Conservation (phyloP, 2,113 vertebrate genomes). For the Phocoena phocoena region DNA sequence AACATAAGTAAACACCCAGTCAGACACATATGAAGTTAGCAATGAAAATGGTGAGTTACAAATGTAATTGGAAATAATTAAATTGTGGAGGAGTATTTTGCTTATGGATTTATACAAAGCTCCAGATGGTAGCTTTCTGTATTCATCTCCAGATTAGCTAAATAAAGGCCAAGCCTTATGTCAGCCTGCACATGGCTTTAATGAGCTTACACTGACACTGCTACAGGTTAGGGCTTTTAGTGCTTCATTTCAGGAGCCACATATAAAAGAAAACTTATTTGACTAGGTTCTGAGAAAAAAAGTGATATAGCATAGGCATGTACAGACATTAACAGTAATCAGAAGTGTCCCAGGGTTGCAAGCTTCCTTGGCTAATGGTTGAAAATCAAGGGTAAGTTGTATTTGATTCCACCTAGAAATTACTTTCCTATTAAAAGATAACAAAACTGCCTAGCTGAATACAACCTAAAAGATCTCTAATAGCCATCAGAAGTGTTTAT, state of each 20-base stretch:
- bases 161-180: slow-evolving; percentile 85
- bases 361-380: background rate
- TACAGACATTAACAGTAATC: slow-evolving; percentile 1
- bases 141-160: slow-evolving; percentile 87
- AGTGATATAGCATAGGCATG: background rate
- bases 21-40: slow-evolving; percentile 56
- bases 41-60: slow-evolving; percentile 70
- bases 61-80: slow-evolving; percentile 76
- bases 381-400: slow-evolving; percentile 35
- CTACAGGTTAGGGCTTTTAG: slow-evolving; percentile 61
- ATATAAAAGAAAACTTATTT: slow-evolving; percentile 51
- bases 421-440: background rate
- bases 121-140: slow-evolving; percentile 88
- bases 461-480: background rate
- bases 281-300: slow-evolving; percentile 46
- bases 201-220: slow-evolving; percentile 62
- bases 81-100: slow-evolving; percentile 65
- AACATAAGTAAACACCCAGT: slow-evolving; percentile 49
- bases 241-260: slow-evolving; percentile 31
- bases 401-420: background rate
- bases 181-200: slow-evolving; percentile 69
- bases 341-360: background rate
- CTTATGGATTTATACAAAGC: slow-evolving; percentile 19
- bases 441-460: background rate
- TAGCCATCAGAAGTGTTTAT: background rate